Conservation (phyloP, 1,140 invertebrate genomes). For the Micrasema longulum region DNA sequence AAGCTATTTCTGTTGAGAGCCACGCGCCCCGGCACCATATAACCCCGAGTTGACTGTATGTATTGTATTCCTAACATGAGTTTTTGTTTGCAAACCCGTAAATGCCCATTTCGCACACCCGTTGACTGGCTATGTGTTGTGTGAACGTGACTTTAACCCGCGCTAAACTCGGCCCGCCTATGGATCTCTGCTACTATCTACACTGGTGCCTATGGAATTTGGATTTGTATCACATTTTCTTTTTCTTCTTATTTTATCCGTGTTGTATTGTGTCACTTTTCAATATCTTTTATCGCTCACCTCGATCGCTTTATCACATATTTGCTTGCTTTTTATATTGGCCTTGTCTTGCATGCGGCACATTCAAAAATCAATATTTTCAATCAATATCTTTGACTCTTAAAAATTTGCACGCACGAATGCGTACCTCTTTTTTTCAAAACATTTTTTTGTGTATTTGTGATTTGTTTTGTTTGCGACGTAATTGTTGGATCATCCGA, state of each 20-base stretch:
- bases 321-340: slow-evolving; percentile 30
- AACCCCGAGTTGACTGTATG: slow-evolving; percentile 14
- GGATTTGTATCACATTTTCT: slow-evolving; percentile 53
- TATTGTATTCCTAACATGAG: slow-evolving; percentile 49
- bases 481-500: slow-evolving; percentile 5
- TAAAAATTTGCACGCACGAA: slow-evolving; percentile 20
- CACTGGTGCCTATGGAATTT: slow-evolving; percentile 39
- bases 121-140: slow-evolving; percentile 31
- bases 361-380: background rate
- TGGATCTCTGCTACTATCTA: slow-evolving; percentile 32
- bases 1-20: background rate
- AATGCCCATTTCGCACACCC: slow-evolving; percentile 34
- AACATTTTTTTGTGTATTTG: slow-evolving; percentile 35
- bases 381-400: background rate
- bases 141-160: slow-evolving; percentile 36
- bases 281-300: background rate
- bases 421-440: slow-evolving; percentile 33
- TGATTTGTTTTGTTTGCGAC: slow-evolving; percentile 40
- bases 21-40: background rate
- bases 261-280: background rate
- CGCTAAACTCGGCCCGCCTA: slow-evolving; percentile 34
- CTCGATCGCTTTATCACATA: slow-evolving; percentile 2
- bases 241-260: slow-evolving; percentile 36
- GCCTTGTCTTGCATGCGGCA: slow-evolving; percentile 24
- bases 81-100: slow-evolving; percentile 48